A percentile compares a stretch with the other conserved stretches of the same genome.
Conservation (phyloP, 2,888 invertebrate genomes). For the Luperina nickerlii region DNA sequence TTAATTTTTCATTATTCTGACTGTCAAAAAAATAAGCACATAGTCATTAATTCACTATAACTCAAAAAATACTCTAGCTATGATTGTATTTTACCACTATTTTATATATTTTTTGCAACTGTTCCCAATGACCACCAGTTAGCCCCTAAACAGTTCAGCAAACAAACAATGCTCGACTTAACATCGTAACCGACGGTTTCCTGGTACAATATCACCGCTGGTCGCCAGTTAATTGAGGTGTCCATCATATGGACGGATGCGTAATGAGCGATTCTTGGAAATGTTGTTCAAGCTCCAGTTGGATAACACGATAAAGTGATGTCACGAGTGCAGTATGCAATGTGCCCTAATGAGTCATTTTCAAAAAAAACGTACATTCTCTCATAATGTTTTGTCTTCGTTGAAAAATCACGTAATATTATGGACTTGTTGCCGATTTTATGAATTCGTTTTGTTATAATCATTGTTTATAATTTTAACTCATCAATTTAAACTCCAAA, state of each 20-base stretch:
- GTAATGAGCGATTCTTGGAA: constrained; percentile 76
- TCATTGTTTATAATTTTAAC: no score
- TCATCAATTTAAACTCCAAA: no score
- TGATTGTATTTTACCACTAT: not conserved
- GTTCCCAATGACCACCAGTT: not conserved
- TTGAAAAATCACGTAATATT: no score
- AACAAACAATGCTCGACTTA: constrained; percentile 16
- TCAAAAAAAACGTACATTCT: no score
- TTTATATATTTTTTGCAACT: not conserved
- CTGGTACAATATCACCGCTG: constrained; percentile 22
- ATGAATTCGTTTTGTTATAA: no score
- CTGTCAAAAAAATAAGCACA: not conserved
- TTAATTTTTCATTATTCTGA: not conserved
- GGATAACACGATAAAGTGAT: constrained; percentile 18
- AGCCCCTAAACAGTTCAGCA: not conserved
- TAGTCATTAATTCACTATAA: not conserved
- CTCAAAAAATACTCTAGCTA: not conserved
- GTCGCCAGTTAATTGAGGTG: constrained; percentile 43
- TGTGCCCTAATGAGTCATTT: no score
- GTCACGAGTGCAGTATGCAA: constrained; percentile 1
- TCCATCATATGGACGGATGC: constrained; percentile 64
- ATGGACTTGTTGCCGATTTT: no score
- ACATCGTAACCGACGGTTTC: constrained; percentile 25
- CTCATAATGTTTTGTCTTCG: no score
- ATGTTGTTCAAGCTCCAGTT: constrained; percentile 36